A percentile compares a stretch with the other conserved stretches of the same genome.
Conservation (phyloP, 2,797 vertebrate species). For the Sparidentex hasta region DNA sequence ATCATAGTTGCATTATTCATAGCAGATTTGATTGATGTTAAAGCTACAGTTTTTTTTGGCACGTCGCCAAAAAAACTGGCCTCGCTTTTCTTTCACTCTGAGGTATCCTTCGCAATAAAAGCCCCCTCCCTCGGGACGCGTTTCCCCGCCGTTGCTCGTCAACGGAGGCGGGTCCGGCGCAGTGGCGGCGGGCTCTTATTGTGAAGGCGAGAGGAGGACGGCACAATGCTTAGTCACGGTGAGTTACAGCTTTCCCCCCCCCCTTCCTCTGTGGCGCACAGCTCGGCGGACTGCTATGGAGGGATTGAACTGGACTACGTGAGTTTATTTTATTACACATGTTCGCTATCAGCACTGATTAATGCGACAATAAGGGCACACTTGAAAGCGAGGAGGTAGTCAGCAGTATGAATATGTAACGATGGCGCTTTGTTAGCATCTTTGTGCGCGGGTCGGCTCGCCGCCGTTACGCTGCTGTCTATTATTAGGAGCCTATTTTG, state of each 20-base stretch:
- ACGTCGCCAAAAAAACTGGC: constrained; percentile 29
- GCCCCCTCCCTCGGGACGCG: constrained; percentile 7
- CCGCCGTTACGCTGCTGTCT: constrained; percentile 59
- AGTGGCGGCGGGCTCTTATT: constrained; percentile 83
- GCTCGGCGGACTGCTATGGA: constrained; percentile 74
- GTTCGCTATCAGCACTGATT: not conserved
- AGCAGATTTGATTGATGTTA: constrained; percentile 49
- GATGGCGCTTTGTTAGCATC: constrained; percentile 54
- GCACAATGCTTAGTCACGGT: constrained; percentile 94
- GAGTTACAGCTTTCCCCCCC: constrained; percentile 85
- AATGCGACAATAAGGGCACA: accelerated
- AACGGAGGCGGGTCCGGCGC: constrained; percentile 21
- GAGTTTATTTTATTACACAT: constrained; percentile 59
- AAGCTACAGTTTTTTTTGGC: constrained; percentile 50
- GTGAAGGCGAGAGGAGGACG: constrained; percentile 81
- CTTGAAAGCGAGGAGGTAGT: not conserved
- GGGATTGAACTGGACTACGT: constrained; percentile 66
- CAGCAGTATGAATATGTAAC: not conserved
- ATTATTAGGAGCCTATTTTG: constrained; percentile 66
- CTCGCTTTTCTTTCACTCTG: constrained; percentile 47
- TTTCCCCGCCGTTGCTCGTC: not conserved
- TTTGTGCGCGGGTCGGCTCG: constrained; percentile 35
- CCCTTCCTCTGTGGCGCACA: constrained; percentile 73
- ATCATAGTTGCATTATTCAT: not conserved
- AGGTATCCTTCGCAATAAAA: constrained; percentile 75